Conservation (phyloP, 23 tunicate genomes). For the Ascidia mentula region DNA sequence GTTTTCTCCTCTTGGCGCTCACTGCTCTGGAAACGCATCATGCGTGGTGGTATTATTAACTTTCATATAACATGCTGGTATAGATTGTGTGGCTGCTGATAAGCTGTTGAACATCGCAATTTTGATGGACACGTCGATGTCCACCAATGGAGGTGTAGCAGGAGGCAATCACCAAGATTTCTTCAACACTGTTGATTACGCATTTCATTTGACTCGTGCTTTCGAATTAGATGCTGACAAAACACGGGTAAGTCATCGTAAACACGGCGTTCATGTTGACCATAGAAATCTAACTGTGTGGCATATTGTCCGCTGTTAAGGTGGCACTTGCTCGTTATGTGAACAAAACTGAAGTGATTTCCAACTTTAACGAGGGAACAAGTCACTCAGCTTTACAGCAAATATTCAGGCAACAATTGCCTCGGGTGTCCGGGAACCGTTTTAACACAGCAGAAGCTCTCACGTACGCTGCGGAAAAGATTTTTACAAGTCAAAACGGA, state of each 20-base stretch:
- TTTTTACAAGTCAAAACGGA: background rate
- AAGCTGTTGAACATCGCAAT: background rate
- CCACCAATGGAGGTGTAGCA: background rate
- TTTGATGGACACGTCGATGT: background rate
- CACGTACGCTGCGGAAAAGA: background rate
- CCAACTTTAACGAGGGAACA: background rate
- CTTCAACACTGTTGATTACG: background rate
- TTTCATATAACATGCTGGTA: too few relatives aligned
- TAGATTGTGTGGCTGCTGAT: background rate
- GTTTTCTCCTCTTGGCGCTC: too few relatives aligned
- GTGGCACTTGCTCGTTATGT: background rate
- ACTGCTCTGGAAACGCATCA: too few relatives aligned
- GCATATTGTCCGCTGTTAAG: too few relatives aligned
- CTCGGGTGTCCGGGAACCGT: background rate
- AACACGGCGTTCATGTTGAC: too few relatives aligned
- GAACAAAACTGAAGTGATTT: background rate
- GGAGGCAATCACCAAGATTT: background rate
- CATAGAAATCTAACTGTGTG: too few relatives aligned
- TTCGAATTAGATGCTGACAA: background rate
- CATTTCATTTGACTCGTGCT: background rate
- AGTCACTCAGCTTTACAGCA: background rate
- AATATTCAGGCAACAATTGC: background rate
- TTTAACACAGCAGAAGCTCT: background rate
- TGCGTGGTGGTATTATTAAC: too few relatives aligned
- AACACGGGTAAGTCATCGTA: background rate